Evolutionary conservation across 2,888 invertebrate genomes (phyloP), one percentile per base, ranked within the genome.

Genomic region (Andrena chrysosceles): DNA sequence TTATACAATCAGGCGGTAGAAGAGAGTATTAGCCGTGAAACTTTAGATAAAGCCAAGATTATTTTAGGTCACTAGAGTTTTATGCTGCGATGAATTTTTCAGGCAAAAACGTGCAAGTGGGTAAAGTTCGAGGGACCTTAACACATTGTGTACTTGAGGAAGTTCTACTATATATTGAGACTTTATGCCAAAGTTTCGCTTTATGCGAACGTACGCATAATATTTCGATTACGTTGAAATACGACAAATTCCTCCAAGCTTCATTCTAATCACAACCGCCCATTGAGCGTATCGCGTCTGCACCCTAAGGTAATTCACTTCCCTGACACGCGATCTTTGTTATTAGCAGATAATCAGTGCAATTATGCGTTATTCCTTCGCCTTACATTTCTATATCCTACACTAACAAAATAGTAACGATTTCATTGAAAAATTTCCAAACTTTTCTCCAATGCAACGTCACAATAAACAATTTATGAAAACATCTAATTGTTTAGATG

Each of bases 291-390:
- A 52, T 60, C 63, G 26, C 31, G 52, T 83, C 68, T 74, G 42
- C 33, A 16, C 35, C n/a, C 20, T 49, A 66, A 72, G 63, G 49
- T 63, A 71, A 71, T 62, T 62, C 59, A 76, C 75, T 80, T 52
- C 7, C 8, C 63, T 66, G 42, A 73, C 84, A 77, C 74, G 76
- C 74, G 63, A 79, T 54, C 67, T 63, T 75, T 76, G 68, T 71
- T 75, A 80, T 83, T 80, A 73, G 76, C 29, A 64, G 64, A 83
- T 64, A 80, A 76, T 80, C 23, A 56, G 59, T 75, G 67, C 26
- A 64, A 67, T 74, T 70, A 54, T 8, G 33, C 54, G 54, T 77
- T 56, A 70, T 35, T 64, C 26, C 7, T 35, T 64, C 42, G 23
- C 31, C 20, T 52, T 42, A n/a, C 20, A 2, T 8, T 16, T 7